Evolutionary conservation across 2,797 vertebrate genomes (phyloP).

Genomic region (Sphenopsis melanotis): DNA sequence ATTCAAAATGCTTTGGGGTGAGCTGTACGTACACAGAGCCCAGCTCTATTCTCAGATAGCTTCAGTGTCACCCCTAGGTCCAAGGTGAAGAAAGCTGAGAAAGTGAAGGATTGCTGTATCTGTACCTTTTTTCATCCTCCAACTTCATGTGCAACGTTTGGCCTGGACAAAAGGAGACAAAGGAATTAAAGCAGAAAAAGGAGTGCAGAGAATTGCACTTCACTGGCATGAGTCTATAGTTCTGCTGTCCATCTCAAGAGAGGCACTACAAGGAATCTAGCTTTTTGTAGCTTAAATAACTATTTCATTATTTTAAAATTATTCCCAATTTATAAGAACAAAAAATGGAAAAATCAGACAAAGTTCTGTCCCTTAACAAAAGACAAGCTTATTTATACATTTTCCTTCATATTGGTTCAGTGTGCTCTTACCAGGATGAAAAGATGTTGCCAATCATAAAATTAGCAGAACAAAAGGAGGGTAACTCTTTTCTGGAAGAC

Average conservation of each 20-base stretch:
- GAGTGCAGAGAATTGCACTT: background rate
- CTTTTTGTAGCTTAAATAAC: background rate
- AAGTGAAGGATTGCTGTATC: background rate
- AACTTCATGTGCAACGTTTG: background rate
- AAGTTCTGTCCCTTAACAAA: background rate
- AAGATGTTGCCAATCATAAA: background rate
- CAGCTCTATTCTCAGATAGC: background rate
- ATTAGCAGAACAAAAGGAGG: background rate
- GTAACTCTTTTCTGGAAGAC: background rate
- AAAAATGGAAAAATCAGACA: background rate
- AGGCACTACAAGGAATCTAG: background rate
- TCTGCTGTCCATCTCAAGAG: background rate
- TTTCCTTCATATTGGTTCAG: background rate
- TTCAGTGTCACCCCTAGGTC: background rate
- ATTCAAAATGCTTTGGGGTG: background rate
- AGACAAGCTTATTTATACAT: background rate
- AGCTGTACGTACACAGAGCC: background rate
- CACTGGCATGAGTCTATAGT: accelerated
- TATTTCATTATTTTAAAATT: background rate
- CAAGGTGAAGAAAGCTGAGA: background rate
- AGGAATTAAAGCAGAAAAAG: background rate
- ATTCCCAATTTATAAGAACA: background rate
- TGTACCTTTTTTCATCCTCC: background rate
- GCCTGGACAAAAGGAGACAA: background rate
- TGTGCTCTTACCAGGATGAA: background rate